phyloP scores from a whole-genome alignment of 2,888 invertebrate genomes.

The Plebejus argus region DNA sequence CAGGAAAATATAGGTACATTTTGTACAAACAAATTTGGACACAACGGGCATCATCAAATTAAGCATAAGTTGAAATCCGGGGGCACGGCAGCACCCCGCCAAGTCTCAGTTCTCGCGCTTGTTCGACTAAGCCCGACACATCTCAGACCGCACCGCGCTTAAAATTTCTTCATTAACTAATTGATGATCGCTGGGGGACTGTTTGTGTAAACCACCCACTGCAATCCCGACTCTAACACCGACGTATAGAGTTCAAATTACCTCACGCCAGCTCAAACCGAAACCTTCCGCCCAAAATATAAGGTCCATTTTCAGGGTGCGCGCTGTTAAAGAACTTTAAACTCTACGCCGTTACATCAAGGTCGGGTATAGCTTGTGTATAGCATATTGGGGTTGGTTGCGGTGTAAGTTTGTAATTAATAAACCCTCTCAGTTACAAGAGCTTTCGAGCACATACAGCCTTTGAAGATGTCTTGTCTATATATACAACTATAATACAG shows the following conservation, averaged over 20 bases:
- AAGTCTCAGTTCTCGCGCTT: background rate
- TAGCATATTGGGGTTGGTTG: conserved; percentile 55
- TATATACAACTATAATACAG: background rate
- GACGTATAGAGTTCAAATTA: conserved; percentile 52
- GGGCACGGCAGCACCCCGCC: background rate
- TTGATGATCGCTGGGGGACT: conserved; percentile 60
- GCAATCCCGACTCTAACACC: background rate
- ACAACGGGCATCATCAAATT: too few relatives aligned
- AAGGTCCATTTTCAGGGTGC: conserved; percentile 67
- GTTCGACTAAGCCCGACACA: background rate
- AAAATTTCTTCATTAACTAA: conserved; percentile 79
- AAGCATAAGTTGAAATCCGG: background rate
- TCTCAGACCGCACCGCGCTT: conserved; percentile 58
- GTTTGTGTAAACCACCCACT: conserved; percentile 46
- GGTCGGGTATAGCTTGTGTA: conserved; percentile 62
- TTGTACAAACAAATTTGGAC: too few relatives aligned
- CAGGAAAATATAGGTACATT: too few relatives aligned
- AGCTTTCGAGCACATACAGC: conserved; percentile 49
- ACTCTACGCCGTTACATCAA: conserved; percentile 58
- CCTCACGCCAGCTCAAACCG: conserved; percentile 42
- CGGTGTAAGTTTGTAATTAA: conserved; percentile 80
- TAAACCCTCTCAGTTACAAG: conserved; percentile 80
- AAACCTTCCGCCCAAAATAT: conserved; percentile 72
- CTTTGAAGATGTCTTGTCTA: conserved; percentile 22
- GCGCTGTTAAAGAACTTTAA: conserved; percentile 62